Evolutionary conservation across 2,113 vertebrate species (phyloP).

Genomic region (Dasyurus viverrinus): DNA sequence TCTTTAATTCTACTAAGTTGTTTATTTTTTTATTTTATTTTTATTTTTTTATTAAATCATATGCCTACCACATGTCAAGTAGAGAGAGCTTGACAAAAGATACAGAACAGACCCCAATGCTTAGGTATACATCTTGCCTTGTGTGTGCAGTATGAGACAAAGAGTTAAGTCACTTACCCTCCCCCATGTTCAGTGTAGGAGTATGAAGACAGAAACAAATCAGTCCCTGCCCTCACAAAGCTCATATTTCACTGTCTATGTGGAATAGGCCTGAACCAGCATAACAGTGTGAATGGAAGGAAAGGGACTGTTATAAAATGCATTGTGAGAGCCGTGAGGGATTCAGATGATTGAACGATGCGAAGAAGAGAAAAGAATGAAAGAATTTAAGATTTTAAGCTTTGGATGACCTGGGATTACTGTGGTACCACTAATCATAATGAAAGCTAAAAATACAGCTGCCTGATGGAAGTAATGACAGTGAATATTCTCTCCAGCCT

Average conservation of each 20-base stretch:
- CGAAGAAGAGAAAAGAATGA: not conserved
- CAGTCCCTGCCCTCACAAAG: not conserved
- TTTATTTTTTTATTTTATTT: not conserved
- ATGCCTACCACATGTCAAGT: not conserved
- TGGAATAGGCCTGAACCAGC: not conserved
- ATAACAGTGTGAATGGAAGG: not conserved
- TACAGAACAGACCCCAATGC: not conserved
- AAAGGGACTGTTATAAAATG: not conserved
- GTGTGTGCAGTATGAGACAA: not conserved
- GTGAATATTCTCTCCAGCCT: not conserved
- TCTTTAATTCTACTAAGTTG: not conserved
- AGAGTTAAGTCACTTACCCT: not conserved
- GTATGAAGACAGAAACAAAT: not conserved
- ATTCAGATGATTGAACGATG: not conserved
- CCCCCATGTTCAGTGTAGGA: not conserved
- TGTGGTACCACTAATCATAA: not conserved
- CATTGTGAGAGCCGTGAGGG: not conserved
- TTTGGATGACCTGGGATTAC: not conserved
- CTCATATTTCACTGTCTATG: not conserved
- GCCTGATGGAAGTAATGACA: not conserved
- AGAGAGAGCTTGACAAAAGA: not conserved
- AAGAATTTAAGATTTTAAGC: not conserved
- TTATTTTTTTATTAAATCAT: not conserved
- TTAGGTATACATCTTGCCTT: not conserved
- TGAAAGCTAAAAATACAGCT: not conserved